Percentiles rank a stretch among this genome's conserved stretches.
These are phyloP conservation scores for Lepidothrix coronata DNA, from an alignment of 2,113 vertebrate species.

Conservation along the genomic window DNA sequence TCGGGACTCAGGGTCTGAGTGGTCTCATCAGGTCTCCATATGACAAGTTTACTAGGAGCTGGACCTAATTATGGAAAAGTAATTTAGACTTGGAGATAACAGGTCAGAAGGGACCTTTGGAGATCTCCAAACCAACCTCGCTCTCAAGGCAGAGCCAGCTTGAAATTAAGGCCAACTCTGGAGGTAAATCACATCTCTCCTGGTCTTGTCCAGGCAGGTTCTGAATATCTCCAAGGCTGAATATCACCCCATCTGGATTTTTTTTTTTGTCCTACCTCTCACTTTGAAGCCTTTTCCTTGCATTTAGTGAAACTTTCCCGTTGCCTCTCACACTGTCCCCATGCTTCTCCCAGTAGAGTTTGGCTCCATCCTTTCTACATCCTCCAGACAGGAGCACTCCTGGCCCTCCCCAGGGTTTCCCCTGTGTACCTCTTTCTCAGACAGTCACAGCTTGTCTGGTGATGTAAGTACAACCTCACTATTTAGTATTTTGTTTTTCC, in stretches of 20 bases:
- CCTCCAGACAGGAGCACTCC: not conserved
- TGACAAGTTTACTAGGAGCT: not conserved
- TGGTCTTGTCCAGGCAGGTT: not conserved
- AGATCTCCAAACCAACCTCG: not conserved
- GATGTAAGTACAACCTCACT: not conserved
- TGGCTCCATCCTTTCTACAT: not conserved
- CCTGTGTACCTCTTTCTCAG: not conserved
- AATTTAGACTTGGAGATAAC: not conserved
- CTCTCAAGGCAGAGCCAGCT: accelerated
- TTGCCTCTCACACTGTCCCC: not conserved
- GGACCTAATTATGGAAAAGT: not conserved
- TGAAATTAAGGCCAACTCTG: not conserved
- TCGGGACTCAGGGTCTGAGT: accelerated
- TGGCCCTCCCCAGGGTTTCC: not conserved
- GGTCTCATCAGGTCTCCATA: not conserved
- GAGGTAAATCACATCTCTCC: not conserved
- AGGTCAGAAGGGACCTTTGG: not conserved
- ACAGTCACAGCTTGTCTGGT: not conserved
- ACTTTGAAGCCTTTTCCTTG: not conserved
- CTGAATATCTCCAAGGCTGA: not conserved
- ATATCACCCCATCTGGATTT: not conserved
- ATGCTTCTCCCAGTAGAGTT: not conserved
- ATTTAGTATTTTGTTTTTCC: not conserved
- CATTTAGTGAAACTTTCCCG: not conserved
- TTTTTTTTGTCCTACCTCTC: not conserved